phyloP scores from a whole-genome alignment of 2,797 vertebrate species.

The Sternotherus odoratus region DNA sequence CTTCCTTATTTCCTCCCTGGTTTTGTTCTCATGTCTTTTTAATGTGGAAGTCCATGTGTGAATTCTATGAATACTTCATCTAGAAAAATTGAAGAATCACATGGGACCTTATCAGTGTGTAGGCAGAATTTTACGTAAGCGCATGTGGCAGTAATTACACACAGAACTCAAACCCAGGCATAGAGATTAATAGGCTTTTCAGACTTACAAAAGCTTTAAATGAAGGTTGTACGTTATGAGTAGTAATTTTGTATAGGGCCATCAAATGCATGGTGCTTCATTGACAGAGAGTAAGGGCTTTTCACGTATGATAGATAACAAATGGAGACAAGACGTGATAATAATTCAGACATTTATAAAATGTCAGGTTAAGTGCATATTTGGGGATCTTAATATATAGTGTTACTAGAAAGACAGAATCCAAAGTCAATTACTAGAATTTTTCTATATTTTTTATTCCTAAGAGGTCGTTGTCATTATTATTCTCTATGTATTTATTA shows the following conservation, averaged over 20 bases:
- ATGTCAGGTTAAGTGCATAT: constrained; percentile 46
- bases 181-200: background rate
- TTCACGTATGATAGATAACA: background rate
- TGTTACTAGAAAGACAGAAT: constrained; percentile 29
- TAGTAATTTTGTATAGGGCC: background rate
- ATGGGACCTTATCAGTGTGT: background rate
- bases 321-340: background rate
- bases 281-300: background rate
- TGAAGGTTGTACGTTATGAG: background rate
- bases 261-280: background rate
- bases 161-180: background rate
- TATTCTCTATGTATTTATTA: background rate
- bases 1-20: background rate
- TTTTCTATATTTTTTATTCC: constrained; percentile 5
- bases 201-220: background rate
- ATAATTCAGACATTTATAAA: constrained; percentile 36
- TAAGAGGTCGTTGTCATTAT: constrained; percentile 12
- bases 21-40: background rate
- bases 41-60: background rate
- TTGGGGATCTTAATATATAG: constrained; percentile 42
- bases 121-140: background rate
- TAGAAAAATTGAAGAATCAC: background rate
- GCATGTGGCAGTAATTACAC: background rate
- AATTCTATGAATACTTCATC: background rate
- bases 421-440: constrained; percentile 53